A percentile compares a stretch with the other conserved stretches of the same genome.
phyloP scores from a whole-genome alignment of 2,113 vertebrate genomes.

The Dendrocopos noguchii region DNA sequence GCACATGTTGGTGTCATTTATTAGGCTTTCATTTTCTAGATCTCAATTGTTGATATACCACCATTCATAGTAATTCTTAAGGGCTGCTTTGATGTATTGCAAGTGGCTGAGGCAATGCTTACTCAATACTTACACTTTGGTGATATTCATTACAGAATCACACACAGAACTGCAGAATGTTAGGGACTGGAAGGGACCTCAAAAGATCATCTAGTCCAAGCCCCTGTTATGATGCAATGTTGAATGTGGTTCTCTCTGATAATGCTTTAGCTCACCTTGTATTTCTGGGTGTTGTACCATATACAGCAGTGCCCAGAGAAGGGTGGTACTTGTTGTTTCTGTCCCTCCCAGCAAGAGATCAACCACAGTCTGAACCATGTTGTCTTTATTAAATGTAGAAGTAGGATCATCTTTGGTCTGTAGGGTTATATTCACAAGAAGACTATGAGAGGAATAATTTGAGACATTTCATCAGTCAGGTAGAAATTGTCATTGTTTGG shows the following conservation, averaged over 20 bases:
- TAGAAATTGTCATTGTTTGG: background rate
- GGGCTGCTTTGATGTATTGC: background rate
- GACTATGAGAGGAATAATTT: background rate
- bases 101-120: background rate
- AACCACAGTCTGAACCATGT: slow-evolving; percentile 69
- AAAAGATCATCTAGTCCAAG: too few relatives aligned
- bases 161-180: too few relatives aligned
- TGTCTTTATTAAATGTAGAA: slow-evolving; percentile 74
- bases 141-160: background rate
- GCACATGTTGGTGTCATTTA: background rate
- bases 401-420: slow-evolving; percentile 59
- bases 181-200: too few relatives aligned
- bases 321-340: slow-evolving; percentile 73
- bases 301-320: slow-evolving; percentile 77
- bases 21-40: background rate
- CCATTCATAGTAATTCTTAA: background rate
- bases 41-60: background rate
- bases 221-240: too few relatives aligned
- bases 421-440: background rate
- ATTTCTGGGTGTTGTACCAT: slow-evolving; percentile 73
- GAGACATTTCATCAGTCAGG: background rate
- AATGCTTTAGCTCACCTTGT: slow-evolving; percentile 61
- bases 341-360: slow-evolving; percentile 80
- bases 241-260: background rate
- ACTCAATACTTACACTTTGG: background rate